phyloP scores from a whole-genome alignment of 2,113 vertebrate species.

The human region DNA sequence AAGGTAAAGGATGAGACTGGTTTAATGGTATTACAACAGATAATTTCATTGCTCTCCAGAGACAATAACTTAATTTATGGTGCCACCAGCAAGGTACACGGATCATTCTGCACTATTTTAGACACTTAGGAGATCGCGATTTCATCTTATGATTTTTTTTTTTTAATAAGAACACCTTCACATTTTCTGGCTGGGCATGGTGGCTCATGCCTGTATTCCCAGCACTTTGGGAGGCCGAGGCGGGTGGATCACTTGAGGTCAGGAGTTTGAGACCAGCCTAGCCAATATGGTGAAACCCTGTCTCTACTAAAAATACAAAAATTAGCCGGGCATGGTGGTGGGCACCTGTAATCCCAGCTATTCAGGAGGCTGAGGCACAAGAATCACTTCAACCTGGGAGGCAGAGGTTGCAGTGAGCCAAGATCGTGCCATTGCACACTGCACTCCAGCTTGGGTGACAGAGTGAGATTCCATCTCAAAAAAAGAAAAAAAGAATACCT shows the following conservation, averaged over 20 bases:
- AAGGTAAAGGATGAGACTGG: not conserved
- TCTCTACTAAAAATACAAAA: too few relatives aligned
- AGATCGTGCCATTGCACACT: too few relatives aligned
- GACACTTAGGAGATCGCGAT: not conserved
- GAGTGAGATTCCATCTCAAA: too few relatives aligned
- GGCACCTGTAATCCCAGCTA: not conserved
- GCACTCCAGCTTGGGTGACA: too few relatives aligned
- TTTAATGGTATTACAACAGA: not conserved
- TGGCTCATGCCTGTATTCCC: too few relatives aligned
- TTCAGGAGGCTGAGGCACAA: not conserved
- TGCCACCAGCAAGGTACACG: not conserved
- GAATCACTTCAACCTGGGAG: too few relatives aligned
- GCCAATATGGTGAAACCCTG: too few relatives aligned
- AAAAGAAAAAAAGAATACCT: not conserved
- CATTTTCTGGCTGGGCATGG: too few relatives aligned
- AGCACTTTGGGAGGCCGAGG: too few relatives aligned
- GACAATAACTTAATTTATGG: not conserved
- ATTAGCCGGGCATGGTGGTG: not conserved
- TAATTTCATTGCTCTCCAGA: not conserved
- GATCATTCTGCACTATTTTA: not conserved
- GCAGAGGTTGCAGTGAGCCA: too few relatives aligned
- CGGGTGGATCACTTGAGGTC: too few relatives aligned
- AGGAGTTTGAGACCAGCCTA: too few relatives aligned
- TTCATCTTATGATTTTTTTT: not conserved
- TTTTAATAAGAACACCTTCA: not conserved